These are phyloP conservation scores for Agrochola lota DNA, from an alignment of 2,888 invertebrate genomes.

Conservation along the genomic window DNA sequence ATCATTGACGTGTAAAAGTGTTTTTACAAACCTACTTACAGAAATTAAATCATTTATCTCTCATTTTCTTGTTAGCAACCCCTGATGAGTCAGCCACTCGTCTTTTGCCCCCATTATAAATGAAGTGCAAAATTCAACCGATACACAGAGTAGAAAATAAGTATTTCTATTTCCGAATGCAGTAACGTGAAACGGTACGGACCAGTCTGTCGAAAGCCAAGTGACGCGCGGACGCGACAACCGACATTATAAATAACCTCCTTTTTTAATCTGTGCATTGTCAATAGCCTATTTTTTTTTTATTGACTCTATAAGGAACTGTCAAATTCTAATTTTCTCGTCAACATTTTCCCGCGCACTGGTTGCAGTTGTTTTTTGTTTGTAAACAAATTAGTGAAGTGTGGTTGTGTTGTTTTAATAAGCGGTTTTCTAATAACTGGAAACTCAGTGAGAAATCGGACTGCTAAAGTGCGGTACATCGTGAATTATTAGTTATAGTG, in stretches of 20 bases:
- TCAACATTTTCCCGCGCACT: constrained; percentile 55
- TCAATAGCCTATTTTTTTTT: constrained; percentile 47
- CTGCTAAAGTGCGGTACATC: constrained; percentile 28
- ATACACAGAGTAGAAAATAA: constrained; percentile 74
- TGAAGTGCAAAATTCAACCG: constrained; percentile 71
- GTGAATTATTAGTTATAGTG: constrained; percentile 11
- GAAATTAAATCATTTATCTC: background rate
- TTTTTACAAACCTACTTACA: background rate
- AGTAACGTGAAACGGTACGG: constrained; percentile 74
- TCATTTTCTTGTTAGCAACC: constrained; percentile 52
- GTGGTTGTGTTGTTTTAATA: constrained; percentile 9
- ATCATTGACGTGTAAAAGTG: background rate
- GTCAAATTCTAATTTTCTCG: constrained; percentile 56
- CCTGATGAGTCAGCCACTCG: constrained; percentile 58
- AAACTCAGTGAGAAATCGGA: constrained; percentile 53
- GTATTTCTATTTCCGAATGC: constrained; percentile 80
- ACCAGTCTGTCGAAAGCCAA: constrained; percentile 74
- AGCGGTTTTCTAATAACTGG: constrained; percentile 55
- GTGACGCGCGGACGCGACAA: constrained; percentile 75
- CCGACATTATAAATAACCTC: constrained; percentile 53
- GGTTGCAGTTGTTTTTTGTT: constrained; percentile 33
- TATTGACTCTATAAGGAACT: constrained; percentile 41
- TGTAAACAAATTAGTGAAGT: constrained; percentile 49
- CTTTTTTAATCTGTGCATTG: constrained; percentile 58
- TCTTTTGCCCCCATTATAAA: constrained; percentile 54